Percentiles rank a stretch among this genome's conserved stretches.
Evolutionary conservation across 2,888 invertebrate genomes (phyloP).

Genomic region (Ferrisia virgata): DNA sequence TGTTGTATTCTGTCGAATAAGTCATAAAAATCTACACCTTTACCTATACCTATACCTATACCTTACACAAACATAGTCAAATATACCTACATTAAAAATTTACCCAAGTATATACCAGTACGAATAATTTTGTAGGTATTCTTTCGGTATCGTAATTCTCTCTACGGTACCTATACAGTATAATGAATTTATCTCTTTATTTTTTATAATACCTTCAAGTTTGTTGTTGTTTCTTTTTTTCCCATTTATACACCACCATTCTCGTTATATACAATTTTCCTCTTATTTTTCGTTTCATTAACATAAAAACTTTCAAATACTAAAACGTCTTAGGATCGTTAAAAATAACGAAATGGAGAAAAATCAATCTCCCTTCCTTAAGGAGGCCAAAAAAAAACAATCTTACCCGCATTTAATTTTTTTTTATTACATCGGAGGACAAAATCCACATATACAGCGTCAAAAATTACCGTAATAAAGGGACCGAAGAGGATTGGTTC

Average conservation of each 20-base stretch:
- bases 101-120: no score
- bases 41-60: not conserved
- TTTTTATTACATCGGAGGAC: not conserved
- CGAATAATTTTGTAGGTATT: not conserved
- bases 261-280: conserved; percentile 15
- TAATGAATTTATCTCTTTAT: not conserved
- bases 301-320: not conserved
- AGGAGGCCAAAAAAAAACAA: not conserved
- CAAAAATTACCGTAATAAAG: conserved; percentile 26
- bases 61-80: not conserved
- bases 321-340: conserved; percentile 3
- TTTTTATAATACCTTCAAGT: not conserved
- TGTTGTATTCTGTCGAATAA: not conserved
- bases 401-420: conserved; percentile 26
- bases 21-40: not conserved
- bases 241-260: not conserved
- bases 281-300: not conserved
- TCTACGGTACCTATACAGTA: not conserved
- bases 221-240: no score
- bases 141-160: not conserved
- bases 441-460: not conserved
- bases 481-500: not conserved
- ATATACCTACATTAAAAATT: not conserved
- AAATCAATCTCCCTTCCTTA: no score
- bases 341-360: not conserved